These are phyloP conservation scores for Exaiptasia diaphana DNA, from an alignment of 64 coral and sea anemone species.

Conservation along the genomic window DNA sequence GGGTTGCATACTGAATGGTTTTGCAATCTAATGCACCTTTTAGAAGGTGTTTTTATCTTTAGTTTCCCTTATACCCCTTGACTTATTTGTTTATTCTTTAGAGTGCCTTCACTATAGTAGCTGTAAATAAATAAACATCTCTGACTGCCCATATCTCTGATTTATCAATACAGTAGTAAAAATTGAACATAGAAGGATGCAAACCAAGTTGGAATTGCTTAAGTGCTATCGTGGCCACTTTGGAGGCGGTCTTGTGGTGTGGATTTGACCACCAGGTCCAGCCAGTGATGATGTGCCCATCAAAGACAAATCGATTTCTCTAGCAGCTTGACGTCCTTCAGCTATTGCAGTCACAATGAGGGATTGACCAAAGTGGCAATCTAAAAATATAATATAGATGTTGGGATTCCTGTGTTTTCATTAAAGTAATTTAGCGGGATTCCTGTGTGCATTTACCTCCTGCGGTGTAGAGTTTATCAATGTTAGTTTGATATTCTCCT, in stretches of 20 bases:
- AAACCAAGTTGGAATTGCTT: too few species aligned
- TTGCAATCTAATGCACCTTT: too few species aligned
- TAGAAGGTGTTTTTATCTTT: too few species aligned
- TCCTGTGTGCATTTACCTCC: constrained; percentile 59
- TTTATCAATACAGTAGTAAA: too few species aligned
- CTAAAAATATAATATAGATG: constrained; percentile 16
- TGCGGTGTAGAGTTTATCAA: constrained; percentile 68
- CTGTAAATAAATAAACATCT: too few species aligned
- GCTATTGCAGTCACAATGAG: constrained; percentile 87
- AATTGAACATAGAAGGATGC: too few species aligned
- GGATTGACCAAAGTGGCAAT: constrained; percentile 86
- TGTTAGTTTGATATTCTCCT: constrained; percentile 60
- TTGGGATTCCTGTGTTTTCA: not conserved
- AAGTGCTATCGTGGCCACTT: not conserved
- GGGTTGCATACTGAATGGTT: too few species aligned
- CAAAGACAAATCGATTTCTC: constrained; percentile 84
- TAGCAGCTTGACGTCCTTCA: constrained; percentile 86
- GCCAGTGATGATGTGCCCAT: constrained; percentile 93
- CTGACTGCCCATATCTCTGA: too few species aligned
- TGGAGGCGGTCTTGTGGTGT: constrained; percentile 49
- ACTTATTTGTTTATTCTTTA: too few species aligned
- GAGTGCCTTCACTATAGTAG: too few species aligned
- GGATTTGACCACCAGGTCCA: constrained; percentile 86
- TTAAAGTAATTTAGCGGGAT: not conserved
- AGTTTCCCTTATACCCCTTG: too few species aligned